These are phyloP conservation scores for Hestina assimilis DNA, from an alignment of 1,140 invertebrate species.

Conservation along the genomic window DNA sequence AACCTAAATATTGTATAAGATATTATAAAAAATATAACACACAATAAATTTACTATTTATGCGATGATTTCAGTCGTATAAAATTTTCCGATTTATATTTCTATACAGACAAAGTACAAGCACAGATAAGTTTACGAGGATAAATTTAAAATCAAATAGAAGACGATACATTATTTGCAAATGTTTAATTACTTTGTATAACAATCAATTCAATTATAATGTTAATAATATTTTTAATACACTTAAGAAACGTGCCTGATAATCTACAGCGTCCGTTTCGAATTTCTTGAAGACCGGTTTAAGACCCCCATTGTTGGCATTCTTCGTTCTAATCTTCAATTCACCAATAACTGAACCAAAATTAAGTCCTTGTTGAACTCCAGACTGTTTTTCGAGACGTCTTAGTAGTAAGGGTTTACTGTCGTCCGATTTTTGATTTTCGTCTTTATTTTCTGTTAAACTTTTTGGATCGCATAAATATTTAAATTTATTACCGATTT, in stretches of 20 bases:
- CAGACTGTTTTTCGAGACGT: constrained; percentile 57
- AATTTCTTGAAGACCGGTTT: constrained; percentile 74
- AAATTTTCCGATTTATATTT: no score
- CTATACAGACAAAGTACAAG: no score
- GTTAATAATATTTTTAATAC: no score
- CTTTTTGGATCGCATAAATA: constrained; percentile 24
- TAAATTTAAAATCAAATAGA: no score
- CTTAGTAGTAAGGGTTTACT: constrained; percentile 52
- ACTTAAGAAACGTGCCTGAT: constrained; percentile 37
- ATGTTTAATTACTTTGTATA: no score
- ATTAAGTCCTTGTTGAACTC: constrained; percentile 56
- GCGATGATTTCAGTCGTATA: neutral
- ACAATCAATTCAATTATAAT: no score
- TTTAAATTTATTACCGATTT: constrained; percentile 39
- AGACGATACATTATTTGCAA: no score
- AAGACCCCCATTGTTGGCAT: constrained; percentile 47
- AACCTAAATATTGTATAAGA: constrained; percentile 21
- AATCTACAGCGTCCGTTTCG: constrained; percentile 48
- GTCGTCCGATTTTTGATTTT: constrained; percentile 24
- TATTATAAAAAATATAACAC: constrained; percentile 4
- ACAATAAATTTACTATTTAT: neutral
- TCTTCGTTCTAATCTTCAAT: constrained; percentile 64
- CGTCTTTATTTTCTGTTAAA: constrained; percentile 14
- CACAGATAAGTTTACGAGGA: no score
- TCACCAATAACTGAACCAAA: constrained; percentile 73